These are phyloP conservation scores for Puma concolor DNA, from an alignment of 2,113 vertebrate species.

Conservation along the genomic window DNA sequence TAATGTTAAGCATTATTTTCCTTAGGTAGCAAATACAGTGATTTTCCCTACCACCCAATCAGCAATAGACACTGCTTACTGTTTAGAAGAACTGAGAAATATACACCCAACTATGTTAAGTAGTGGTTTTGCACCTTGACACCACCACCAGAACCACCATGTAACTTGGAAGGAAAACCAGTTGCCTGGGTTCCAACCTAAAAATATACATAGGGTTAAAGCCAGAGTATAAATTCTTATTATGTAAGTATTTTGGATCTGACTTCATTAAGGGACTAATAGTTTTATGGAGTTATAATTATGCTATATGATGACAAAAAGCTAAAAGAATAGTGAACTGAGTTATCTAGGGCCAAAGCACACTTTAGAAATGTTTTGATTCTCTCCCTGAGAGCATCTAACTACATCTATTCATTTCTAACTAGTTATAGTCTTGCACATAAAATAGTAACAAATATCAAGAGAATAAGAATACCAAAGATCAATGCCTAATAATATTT, in stretches of 20 bases:
- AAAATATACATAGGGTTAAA: neutral
- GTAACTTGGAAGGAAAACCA: neutral
- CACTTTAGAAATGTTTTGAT: slow-evolving; percentile 12
- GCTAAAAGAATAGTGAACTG: neutral
- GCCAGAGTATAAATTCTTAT: neutral
- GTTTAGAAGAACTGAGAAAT: neutral
- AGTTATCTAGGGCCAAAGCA: neutral
- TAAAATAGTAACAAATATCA: neutral
- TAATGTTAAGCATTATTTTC: neutral
- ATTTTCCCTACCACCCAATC: neutral
- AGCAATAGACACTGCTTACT: neutral
- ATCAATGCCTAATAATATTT: neutral
- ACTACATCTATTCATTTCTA: neutral
- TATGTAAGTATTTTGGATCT: neutral
- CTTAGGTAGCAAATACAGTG: neutral
- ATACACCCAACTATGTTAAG: slow-evolving; percentile 11
- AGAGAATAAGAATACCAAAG: neutral
- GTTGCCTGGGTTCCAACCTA: neutral
- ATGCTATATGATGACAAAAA: neutral
- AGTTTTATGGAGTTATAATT: neutral
- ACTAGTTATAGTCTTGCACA: neutral
- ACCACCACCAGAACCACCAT: neutral
- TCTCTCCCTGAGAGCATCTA: neutral
- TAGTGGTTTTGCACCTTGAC: neutral
- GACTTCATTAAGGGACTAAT: neutral